These are phyloP conservation scores for Clupea harengus DNA, from an alignment of 2,113 vertebrate genomes.

Conservation along the genomic window DNA sequence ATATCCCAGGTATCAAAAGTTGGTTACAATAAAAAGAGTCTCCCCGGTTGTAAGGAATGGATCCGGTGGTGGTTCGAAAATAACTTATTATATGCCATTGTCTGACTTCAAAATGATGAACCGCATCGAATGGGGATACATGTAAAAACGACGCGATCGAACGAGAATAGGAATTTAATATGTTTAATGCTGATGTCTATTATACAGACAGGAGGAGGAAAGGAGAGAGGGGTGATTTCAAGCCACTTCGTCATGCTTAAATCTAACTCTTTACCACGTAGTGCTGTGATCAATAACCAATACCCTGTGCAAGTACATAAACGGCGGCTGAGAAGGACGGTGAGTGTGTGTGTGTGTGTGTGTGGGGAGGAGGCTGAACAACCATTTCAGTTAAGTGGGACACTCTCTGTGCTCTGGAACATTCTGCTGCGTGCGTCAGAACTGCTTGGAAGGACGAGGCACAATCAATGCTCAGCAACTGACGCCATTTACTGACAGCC, in stretches of 20 bases:
- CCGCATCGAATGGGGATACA: too few relatives aligned
- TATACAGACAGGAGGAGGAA: too few relatives aligned
- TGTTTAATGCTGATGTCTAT: too few relatives aligned
- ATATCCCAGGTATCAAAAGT: not conserved
- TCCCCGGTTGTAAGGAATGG: not conserved
- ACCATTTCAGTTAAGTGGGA: too few relatives aligned
- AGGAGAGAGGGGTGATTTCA: too few relatives aligned
- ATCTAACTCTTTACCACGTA: not conserved
- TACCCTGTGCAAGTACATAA: not conserved
- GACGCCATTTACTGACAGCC: not conserved
- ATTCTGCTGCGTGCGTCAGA: not conserved
- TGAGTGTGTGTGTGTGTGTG: not conserved
- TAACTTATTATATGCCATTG: too few relatives aligned
- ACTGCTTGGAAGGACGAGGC: not conserved
- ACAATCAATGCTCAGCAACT: not conserved
- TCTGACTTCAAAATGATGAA: too few relatives aligned
- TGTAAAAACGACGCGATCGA: too few relatives aligned
- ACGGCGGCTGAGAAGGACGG: not conserved
- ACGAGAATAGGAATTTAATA: too few relatives aligned
- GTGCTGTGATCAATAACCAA: not conserved
- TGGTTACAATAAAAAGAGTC: not conserved
- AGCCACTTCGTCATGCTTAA: too few relatives aligned
- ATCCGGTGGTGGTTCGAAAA: not conserved
- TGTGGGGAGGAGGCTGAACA: not conserved
- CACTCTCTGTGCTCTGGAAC: not conserved